phyloP scores from a whole-genome alignment of 2,113 vertebrate species.

The Saguinus midas region DNA sequence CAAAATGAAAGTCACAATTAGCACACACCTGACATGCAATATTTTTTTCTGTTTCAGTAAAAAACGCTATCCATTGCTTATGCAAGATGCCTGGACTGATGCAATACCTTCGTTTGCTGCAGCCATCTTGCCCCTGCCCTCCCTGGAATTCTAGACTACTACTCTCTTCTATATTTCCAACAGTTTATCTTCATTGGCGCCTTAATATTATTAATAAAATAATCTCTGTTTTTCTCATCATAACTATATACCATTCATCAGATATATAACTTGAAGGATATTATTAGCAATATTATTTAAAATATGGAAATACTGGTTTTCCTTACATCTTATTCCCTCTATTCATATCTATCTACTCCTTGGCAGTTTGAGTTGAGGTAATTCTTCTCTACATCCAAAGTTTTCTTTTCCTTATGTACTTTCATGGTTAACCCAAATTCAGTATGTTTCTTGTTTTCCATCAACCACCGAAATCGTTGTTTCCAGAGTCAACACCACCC shows the following conservation, averaged over 20 bases:
- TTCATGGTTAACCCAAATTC: not conserved
- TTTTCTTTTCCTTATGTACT: not conserved
- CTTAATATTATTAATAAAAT: not conserved
- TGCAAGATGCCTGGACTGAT: fast-evolving
- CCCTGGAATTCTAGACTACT: fast-evolving
- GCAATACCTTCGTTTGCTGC: fast-evolving
- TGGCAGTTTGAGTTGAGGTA: not conserved
- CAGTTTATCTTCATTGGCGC: fast-evolving
- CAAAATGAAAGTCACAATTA: not conserved
- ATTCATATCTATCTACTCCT: too few relatives aligned
- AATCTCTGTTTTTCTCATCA: not conserved
- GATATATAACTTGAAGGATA: not conserved
- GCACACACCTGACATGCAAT: fast-evolving
- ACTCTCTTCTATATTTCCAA: not conserved
- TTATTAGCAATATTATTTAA: not conserved
- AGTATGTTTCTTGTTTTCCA: not conserved
- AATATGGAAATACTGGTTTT: not conserved
- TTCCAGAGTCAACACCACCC: not conserved
- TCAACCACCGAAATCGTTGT: not conserved
- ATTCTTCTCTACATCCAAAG: not conserved
- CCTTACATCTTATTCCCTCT: not conserved
- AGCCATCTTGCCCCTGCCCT: fast-evolving
- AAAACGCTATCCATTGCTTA: too few relatives aligned
- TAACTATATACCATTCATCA: not conserved
- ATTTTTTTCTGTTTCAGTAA: not conserved